Evolutionary conservation across 2,113 vertebrate genomes (phyloP), one percentile per base, ranked within the genome.

Genomic region (Mohoua ochrocephala): DNA sequence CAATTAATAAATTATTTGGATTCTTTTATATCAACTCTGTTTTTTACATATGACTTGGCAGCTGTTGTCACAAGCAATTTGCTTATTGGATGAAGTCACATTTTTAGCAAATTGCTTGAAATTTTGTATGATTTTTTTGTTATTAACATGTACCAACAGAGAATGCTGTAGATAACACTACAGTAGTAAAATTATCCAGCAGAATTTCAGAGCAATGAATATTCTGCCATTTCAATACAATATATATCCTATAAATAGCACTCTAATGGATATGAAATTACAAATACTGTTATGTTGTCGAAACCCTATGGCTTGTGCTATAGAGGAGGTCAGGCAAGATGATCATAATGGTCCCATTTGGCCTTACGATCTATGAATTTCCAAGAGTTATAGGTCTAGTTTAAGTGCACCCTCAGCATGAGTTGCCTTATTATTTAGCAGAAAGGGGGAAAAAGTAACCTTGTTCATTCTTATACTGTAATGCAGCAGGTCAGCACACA

Each of bases 371-470:
- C 84, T 92, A 95, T 95, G 90, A 95, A 95, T 96, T 97, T 97
- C 83, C 60, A 78, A 78, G 93, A 96, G 71, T 93, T 94, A 96
- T 84, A 95, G 92, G 65, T 91, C 82, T 87, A 91, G 93, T 92
- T 96, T 95, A 96, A 94, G 92, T 84, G 80, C 63, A 96, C 64
- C 91, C 92, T 92, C 90, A 96, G 92, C 95, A 95, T 92, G 90
- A 92, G 92, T 94, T 94, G 79, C 90, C 90, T 96, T 97, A 92
- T 95, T 96, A 96, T 90, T 95, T 93, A 96, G 92, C 88, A 93
- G 83, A 91, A 93, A 95, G 60, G 63, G 89, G 82, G 56, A 5
- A 90, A 84, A 92, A 64, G 79, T 91, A 94, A 78, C 87, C 60
- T 88, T 96, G 77, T 63, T 91, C 83, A 15, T 60, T 68, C 52